Conservation (phyloP, 2,113 vertebrate species). For the Marmota flaviventris region DNA sequence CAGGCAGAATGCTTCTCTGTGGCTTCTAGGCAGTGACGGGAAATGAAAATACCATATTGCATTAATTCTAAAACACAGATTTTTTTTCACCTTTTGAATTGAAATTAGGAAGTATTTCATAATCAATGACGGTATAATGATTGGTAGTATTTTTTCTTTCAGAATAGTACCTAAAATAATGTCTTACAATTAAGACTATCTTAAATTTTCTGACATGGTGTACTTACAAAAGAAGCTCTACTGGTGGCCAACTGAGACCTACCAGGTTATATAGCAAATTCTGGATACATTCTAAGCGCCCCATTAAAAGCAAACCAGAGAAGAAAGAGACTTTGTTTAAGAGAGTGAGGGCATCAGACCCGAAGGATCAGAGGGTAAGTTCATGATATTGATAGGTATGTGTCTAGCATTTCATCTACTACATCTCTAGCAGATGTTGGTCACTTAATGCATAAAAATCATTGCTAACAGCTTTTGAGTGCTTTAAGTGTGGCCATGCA, state of each 20-base stretch:
- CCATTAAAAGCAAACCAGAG: neutral
- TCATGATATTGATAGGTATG: neutral
- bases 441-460: neutral
- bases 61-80: neutral
- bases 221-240: neutral
- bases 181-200: neutral
- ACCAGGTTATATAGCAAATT: neutral
- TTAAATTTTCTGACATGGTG: constrained; percentile 11
- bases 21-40: constrained; percentile 5
- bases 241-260: neutral
- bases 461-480: neutral
- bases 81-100: constrained; percentile 25
- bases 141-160: neutral
- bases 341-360: neutral
- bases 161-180: constrained; percentile 13
- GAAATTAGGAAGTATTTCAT: constrained; percentile 50
- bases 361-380: neutral
- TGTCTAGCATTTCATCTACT: neutral
- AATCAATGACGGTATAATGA: neutral
- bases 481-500: neutral
- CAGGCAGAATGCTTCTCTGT: neutral
- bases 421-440: neutral
- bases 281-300: neutral
- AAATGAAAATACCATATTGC: constrained; percentile 63
- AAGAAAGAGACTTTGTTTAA: neutral